Percentiles rank a stretch among this genome's conserved stretches.
Evolutionary conservation across 2,113 vertebrate species (phyloP).

Genomic region (Anser brachyrhynchus): DNA sequence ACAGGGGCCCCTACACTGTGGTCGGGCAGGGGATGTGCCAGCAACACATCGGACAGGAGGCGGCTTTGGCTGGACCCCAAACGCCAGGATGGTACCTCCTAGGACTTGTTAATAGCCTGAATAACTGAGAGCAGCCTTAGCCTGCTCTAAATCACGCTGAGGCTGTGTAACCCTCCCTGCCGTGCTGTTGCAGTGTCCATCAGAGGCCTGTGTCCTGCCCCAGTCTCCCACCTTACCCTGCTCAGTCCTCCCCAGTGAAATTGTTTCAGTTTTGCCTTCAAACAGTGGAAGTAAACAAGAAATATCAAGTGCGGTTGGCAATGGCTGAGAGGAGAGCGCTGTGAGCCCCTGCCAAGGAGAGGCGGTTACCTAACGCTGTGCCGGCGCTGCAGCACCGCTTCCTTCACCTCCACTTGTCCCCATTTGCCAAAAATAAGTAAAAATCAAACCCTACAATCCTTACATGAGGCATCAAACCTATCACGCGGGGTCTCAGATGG

Average conservation of each 20-base stretch:
- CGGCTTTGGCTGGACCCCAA: background rate
- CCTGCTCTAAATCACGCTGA: background rate
- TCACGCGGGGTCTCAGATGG: background rate
- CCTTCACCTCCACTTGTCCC: background rate
- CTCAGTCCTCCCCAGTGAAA: background rate
- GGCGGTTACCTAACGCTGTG: background rate
- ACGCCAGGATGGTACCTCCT: background rate
- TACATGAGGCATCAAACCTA: background rate
- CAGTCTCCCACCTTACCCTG: background rate
- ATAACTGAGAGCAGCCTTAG: background rate
- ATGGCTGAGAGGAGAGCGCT: background rate
- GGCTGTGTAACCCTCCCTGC: background rate
- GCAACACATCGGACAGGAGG: background rate
- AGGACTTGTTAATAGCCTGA: background rate
- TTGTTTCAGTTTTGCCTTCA: background rate
- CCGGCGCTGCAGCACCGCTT: rapidly evolving
- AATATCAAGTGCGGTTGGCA: background rate
- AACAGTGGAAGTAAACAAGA: background rate
- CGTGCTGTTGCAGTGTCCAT: rapidly evolving
- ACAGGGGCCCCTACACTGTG: background rate
- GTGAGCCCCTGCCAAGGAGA: background rate
- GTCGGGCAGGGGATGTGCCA: background rate
- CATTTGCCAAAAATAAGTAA: background rate
- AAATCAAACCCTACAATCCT: background rate
- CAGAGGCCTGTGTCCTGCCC: background rate